phyloP scores from a whole-genome alignment of 2,888 invertebrate species.

The Clivina fossor region DNA sequence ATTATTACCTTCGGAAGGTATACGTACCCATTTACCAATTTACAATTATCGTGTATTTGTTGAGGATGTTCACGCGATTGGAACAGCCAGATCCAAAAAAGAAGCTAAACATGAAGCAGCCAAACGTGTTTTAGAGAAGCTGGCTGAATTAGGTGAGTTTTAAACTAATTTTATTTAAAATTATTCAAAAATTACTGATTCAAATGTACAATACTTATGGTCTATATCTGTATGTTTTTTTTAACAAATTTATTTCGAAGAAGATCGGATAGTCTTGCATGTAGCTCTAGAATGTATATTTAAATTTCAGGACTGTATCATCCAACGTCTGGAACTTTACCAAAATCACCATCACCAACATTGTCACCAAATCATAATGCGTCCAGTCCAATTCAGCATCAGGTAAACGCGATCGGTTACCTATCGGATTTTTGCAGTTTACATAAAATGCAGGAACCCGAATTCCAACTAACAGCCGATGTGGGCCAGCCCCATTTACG shows the following conservation, averaged over 20 bases:
- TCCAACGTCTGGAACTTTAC: too few species aligned
- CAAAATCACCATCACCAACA: too few species aligned
- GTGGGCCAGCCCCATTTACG: slow-evolving; percentile 68
- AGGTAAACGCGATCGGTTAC: slow-evolving; percentile 45
- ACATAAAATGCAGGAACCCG: slow-evolving; percentile 56
- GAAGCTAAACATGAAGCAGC: slow-evolving; percentile 55
- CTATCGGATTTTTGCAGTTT: slow-evolving; percentile 53
- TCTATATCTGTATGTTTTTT: too few species aligned
- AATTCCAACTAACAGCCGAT: slow-evolving; percentile 61
- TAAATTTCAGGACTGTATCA: too few species aligned
- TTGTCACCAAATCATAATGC: too few species aligned
- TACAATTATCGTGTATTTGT: slow-evolving; percentile 50
- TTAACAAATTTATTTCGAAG: too few species aligned
- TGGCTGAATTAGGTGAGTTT: slow-evolving; percentile 42
- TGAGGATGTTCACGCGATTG: slow-evolving; percentile 46
- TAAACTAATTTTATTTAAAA: slow-evolving; percentile 11
- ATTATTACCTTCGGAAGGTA: slow-evolving; percentile 46
- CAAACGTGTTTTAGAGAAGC: slow-evolving; percentile 47
- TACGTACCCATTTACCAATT: slow-evolving; percentile 42
- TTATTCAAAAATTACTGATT: slow-evolving; percentile 8
- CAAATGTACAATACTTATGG: neutral
- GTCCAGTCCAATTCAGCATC: too few species aligned
- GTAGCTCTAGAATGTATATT: too few species aligned
- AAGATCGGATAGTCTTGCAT: too few species aligned
- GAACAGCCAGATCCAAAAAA: slow-evolving; percentile 52